Evolutionary conservation across 1,140 invertebrate species (phyloP).

Genomic region (Amyelois transitella): DNA sequence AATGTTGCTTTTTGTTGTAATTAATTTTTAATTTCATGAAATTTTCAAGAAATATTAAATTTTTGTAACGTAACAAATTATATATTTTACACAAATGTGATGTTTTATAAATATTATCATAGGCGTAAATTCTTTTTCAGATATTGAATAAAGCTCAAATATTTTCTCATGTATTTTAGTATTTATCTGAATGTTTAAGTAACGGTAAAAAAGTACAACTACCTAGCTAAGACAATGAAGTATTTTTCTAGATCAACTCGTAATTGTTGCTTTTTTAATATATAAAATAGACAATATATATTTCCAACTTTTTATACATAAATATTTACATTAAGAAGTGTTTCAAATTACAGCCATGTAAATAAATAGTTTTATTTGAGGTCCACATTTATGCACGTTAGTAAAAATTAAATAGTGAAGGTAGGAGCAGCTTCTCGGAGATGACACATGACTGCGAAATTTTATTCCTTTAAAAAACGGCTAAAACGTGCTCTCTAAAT

Average conservation of each 20-base stretch:
- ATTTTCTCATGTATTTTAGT: background rate
- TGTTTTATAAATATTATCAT: background rate
- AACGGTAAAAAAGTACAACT: background rate
- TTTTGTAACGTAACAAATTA: background rate
- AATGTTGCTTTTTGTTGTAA: slow-evolving; percentile 22
- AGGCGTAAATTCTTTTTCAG: background rate
- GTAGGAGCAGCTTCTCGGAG: no score
- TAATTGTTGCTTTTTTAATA: background rate
- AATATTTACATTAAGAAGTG: no score
- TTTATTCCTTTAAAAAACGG: no score
- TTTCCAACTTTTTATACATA: no score
- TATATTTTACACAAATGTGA: background rate
- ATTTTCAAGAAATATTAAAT: no score
- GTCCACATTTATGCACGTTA: no score
- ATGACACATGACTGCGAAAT: no score
- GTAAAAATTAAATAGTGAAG: no score
- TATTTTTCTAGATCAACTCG: background rate
- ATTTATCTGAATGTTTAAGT: background rate
- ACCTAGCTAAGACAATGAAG: background rate
- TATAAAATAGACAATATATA: no score
- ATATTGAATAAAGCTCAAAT: background rate
- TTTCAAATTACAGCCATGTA: no score
- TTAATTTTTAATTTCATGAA: slow-evolving; percentile 5
- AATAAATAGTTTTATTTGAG: no score
- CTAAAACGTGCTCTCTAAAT: no score